These are phyloP conservation scores for Microtus richardsoni DNA, from an alignment of 2,113 vertebrate species.

Conservation along the genomic window DNA sequence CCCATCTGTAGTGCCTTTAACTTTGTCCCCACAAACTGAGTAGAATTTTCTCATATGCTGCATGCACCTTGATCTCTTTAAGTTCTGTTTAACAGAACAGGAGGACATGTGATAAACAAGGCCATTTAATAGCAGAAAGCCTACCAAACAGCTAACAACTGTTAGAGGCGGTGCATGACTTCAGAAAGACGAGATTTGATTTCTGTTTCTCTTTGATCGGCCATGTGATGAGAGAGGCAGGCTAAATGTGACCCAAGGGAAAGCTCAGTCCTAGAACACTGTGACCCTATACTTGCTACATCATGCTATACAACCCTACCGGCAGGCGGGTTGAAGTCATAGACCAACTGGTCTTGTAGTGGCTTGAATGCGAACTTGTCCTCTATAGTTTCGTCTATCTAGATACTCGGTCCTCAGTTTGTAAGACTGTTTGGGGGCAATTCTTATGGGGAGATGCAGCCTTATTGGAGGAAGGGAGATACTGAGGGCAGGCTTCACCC, in stretches of 20 bases:
- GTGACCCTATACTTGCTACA: background rate
- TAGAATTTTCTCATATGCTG: background rate
- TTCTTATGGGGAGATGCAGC: background rate
- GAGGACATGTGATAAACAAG: background rate
- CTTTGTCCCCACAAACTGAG: background rate
- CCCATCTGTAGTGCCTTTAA: background rate
- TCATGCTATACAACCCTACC: background rate
- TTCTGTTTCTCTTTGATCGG: background rate
- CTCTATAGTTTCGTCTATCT: background rate
- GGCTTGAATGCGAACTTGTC: background rate
- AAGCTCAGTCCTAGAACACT: background rate
- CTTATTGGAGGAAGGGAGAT: too few relatives aligned
- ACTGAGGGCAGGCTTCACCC: background rate
- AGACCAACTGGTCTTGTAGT: background rate
- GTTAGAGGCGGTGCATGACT: background rate
- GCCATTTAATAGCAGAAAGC: background rate
- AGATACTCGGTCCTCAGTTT: too few relatives aligned
- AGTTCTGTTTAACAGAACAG: background rate
- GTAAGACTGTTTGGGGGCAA: too few relatives aligned
- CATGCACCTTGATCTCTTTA: background rate
- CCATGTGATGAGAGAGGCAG: background rate
- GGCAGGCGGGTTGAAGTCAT: background rate
- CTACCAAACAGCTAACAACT: background rate
- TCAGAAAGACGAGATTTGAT: slow-evolving; percentile 41
- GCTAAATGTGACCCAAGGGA: background rate